Evolutionary conservation across 2,888 invertebrate species (phyloP).

Genomic region (Drosophila falleni): DNA sequence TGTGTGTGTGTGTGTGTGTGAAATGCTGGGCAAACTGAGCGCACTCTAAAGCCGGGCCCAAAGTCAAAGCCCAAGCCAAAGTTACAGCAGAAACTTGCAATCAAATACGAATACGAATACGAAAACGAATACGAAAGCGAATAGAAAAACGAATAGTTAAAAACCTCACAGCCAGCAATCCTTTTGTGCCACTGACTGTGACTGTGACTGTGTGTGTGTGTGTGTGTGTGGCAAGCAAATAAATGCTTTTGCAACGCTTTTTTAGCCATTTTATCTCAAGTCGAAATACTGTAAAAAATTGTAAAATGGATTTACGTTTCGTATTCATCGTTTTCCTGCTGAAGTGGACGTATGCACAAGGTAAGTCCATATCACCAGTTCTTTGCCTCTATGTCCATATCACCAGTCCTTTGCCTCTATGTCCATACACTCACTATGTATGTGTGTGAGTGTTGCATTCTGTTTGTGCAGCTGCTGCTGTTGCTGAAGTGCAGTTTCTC

Average conservation of each 20-base stretch:
- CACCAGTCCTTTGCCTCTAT: conserved; percentile 7
- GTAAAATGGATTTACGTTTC: conserved; percentile 83
- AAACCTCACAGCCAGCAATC: conserved; percentile 33
- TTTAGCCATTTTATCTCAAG: conserved; percentile 78
- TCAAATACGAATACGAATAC: conserved; percentile 42
- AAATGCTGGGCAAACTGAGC: conserved; percentile 30
- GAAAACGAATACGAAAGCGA: conserved; percentile 18
- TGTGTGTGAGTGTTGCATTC: conserved; percentile 33
- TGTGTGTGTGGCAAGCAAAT: conserved; percentile 63
- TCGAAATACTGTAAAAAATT: conserved; percentile 77
- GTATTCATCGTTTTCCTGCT: conserved; percentile 83
- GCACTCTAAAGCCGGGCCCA: conserved; percentile 36
- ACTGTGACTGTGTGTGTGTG: conserved; percentile 28
- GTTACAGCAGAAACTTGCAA: conserved; percentile 52
- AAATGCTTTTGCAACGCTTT: conserved; percentile 78
- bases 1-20: conserved; percentile 24
- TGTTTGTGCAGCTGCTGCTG: conserved; percentile 65
- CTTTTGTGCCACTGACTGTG: conserved; percentile 28
- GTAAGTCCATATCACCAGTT: conserved; percentile 64
- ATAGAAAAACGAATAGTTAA: conserved; percentile 19
- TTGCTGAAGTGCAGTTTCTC: conserved; percentile 55
- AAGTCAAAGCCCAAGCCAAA: conserved; percentile 26
- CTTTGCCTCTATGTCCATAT: background rate
- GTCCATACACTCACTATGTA: background rate
- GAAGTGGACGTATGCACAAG: conserved; percentile 83